Evolutionary conservation across 2,888 invertebrate species (phyloP).

Genomic region (Hyppa rectilinea): DNA sequence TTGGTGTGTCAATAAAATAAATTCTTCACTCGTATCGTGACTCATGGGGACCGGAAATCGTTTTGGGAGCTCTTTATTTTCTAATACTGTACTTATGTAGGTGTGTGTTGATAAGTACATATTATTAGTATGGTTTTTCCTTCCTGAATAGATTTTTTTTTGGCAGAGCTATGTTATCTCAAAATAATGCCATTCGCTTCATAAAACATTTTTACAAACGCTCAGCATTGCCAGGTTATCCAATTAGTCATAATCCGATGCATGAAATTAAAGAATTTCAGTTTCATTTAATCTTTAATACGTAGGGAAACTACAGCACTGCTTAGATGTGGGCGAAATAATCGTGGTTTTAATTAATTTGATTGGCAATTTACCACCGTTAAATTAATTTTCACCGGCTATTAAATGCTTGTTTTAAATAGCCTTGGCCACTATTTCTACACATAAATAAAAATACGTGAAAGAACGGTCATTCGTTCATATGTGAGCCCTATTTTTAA

Average conservation of each 20-base stretch:
- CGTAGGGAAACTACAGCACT: conserved; percentile 21
- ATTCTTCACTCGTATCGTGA: neutral
- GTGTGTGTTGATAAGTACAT: neutral
- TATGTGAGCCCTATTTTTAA: neutral
- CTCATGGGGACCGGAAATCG: conserved; percentile 2
- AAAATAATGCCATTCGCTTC: conserved; percentile 1
- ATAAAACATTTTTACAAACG: neutral
- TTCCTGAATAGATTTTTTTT: neutral
- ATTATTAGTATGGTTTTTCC: neutral
- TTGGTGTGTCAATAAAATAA: conserved; percentile 29
- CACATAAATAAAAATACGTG: neutral
- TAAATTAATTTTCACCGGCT: conserved; percentile 63
- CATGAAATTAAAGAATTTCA: conserved; percentile 53
- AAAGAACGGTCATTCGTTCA: neutral
- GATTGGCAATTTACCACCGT: conserved; percentile 64
- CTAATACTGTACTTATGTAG: neutral
- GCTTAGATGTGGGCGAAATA: conserved; percentile 40
- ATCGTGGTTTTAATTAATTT: conserved; percentile 65
- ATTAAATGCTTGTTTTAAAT: conserved; percentile 55
- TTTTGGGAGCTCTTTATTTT: neutral
- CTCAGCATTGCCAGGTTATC: conserved; percentile 10
- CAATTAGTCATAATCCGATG: conserved; percentile 32
- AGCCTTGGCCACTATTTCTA: conserved; percentile 10
- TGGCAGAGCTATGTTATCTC: neutral
- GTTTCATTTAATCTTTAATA: conserved; percentile 45